Evolutionary conservation across 1,140 invertebrate genomes (phyloP).

Genomic region (Leptopilina clavipes): DNA sequence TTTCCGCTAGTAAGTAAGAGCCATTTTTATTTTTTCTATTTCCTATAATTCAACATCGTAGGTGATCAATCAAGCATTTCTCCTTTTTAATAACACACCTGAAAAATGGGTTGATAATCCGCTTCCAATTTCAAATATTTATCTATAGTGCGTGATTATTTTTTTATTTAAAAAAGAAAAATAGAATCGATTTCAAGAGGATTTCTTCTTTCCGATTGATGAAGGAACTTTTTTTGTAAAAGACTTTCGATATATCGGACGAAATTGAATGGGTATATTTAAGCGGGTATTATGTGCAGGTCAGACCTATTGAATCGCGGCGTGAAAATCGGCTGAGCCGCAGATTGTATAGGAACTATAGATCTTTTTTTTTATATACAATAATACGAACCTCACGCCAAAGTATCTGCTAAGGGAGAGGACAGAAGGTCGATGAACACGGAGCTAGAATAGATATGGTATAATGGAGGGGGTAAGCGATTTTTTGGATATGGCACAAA

Average conservation of each 20-base stretch:
- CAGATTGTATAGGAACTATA: conserved; percentile 9
- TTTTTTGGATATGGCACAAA: conserved; percentile 10
- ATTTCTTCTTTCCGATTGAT: conserved; percentile 10
- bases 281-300: conserved; percentile 22
- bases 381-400: conserved; percentile 12
- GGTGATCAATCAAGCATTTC: too few relatives aligned
- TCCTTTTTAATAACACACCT: too few relatives aligned
- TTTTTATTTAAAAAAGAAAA: background rate
- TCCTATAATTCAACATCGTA: too few relatives aligned
- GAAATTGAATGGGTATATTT: conserved; percentile 23
- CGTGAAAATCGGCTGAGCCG: conserved; percentile 32
- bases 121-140: conserved; percentile 2
- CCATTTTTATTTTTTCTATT: too few relatives aligned
- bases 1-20: too few relatives aligned
- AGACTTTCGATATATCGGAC: conserved; percentile 13
- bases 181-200: conserved; percentile 12
- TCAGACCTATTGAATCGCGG: conserved; percentile 15
- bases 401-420: conserved; percentile 3
- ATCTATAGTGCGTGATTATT: background rate
- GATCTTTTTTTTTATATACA: conserved; percentile 9
- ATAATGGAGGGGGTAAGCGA: background rate
- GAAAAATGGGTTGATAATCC: background rate
- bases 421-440: conserved; percentile 9
- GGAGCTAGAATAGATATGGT: conserved; percentile 2
- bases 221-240: background rate